A percentile compares a stretch with the other conserved stretches of the same genome.
Evolutionary conservation across 2,888 invertebrate species (phyloP).

Genomic region (Pseudococcus viburni): DNA sequence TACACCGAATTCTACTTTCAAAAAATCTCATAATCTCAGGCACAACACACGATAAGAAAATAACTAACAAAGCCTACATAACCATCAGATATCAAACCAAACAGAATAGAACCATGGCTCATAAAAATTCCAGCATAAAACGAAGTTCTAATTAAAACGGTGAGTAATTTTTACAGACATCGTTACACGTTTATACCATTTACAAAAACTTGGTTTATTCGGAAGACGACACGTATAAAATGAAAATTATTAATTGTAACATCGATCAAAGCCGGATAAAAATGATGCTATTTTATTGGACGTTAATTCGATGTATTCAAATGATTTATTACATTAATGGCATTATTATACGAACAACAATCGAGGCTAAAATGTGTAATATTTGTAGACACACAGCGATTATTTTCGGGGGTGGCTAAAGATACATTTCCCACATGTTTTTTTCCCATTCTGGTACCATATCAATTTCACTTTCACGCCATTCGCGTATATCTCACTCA

Average conservation of each 20-base stretch:
- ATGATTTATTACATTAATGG: slow-evolving; percentile 11
- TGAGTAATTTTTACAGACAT: background rate
- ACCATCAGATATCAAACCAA: too few species aligned
- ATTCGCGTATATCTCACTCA: background rate
- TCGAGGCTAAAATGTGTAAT: slow-evolving; percentile 6
- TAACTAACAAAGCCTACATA: too few species aligned
- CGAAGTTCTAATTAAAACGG: slow-evolving; percentile 2
- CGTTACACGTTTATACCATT: background rate
- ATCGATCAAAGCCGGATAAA: slow-evolving; percentile 26
- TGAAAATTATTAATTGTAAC: slow-evolving; percentile 15
- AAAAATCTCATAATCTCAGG: too few species aligned
- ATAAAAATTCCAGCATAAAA: slow-evolving; percentile 1
- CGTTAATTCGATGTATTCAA: background rate
- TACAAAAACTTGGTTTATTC: background rate
- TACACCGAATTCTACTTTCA: too few species aligned
- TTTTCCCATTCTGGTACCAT: background rate
- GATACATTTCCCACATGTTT: background rate
- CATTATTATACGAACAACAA: background rate
- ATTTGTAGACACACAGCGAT: background rate
- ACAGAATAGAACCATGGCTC: too few species aligned
- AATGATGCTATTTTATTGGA: slow-evolving; percentile 21
- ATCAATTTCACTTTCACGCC: background rate
- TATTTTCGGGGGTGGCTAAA: background rate
- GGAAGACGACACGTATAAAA: slow-evolving; percentile 10
- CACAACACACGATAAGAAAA: too few species aligned